These are phyloP conservation scores for Donacobius atricapilla DNA, from an alignment of 2,113 vertebrate species.

Conservation along the genomic window DNA sequence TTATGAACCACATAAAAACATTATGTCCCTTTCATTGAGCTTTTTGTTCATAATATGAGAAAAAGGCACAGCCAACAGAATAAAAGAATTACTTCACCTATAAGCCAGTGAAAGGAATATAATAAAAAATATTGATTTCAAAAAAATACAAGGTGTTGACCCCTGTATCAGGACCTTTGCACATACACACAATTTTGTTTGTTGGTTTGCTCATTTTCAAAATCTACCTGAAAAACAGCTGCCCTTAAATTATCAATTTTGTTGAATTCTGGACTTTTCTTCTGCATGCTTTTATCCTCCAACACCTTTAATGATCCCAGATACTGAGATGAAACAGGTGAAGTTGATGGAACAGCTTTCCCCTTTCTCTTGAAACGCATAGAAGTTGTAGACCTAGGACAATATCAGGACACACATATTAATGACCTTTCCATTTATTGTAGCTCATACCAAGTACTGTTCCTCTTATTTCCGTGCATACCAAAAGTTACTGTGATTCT, in stretches of 20 bases:
- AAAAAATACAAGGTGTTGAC: background rate
- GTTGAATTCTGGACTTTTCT: conserved; percentile 67
- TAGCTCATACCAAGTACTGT: background rate
- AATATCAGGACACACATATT: background rate
- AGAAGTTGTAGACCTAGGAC: conserved; percentile 59
- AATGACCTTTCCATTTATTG: background rate
- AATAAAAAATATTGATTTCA: background rate
- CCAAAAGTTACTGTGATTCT: background rate
- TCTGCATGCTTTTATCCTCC: conserved; percentile 72
- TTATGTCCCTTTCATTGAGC: background rate
- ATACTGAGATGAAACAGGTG: conserved; percentile 77
- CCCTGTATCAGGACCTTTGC: background rate
- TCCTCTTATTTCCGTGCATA: background rate
- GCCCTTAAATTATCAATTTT: conserved; percentile 82
- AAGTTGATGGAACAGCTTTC: background rate
- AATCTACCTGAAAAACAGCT: conserved; percentile 87
- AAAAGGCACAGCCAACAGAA: background rate
- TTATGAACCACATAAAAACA: background rate
- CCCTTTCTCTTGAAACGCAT: conserved; percentile 49
- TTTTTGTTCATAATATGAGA: background rate
- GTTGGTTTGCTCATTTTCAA: background rate
- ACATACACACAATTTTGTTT: background rate
- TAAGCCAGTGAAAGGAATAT: background rate
- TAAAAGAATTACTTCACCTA: background rate
- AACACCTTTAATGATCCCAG: conserved; percentile 84